Evolutionary conservation across 2,797 vertebrate genomes (phyloP), one percentile per base, ranked within the genome.

Genomic region (Erithacus rubecula): DNA sequence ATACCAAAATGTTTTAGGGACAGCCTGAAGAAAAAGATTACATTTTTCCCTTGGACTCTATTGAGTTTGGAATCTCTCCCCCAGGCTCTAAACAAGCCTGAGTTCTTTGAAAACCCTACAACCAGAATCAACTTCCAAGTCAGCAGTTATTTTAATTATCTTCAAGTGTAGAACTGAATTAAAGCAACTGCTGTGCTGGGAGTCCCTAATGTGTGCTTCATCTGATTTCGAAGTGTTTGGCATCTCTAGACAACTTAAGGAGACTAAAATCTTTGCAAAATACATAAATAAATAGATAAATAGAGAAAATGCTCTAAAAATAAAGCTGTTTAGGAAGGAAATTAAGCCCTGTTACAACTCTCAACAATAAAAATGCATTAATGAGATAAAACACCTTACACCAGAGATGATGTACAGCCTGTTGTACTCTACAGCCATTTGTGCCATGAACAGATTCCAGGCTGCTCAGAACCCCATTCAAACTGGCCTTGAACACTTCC

Each of bases 91-190:
- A 88, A 20, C 4, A 78, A 52, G 23, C 11, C 83, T 59, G 10
- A 51, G 43, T 59, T 69, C 59, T 79, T 79, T 84, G 52, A 82
- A 89, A 91, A 34, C 6, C 15, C 55, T 79, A 80, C 12, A 89
- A 79, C 27, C 14, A 68, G 74, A 94, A 83, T 83, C 52, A 90
- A 39, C 56, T 83, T 94, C 44, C 18, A 47, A 90, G 67, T 22
- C 51, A 87, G 44, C 29, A 90, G 80, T 87, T 95, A 95, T 84
- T 83, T 84, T 85, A 77, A 93, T 93, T 95, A 90, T 90, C 70
- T 90, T 93, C 83, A 90, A 95, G 60, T 69, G 23, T 26, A 79
- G 67, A 93, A 80, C 20, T 64, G 90, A 95, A 84, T 89, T 90
- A 77, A 88, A 95, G 64, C 44, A 70, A 36, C 49, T 93, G 70